Base-by-base conservation (phyloP, 2,113 vertebrate species). In the Myocastor coypus region DNA sequence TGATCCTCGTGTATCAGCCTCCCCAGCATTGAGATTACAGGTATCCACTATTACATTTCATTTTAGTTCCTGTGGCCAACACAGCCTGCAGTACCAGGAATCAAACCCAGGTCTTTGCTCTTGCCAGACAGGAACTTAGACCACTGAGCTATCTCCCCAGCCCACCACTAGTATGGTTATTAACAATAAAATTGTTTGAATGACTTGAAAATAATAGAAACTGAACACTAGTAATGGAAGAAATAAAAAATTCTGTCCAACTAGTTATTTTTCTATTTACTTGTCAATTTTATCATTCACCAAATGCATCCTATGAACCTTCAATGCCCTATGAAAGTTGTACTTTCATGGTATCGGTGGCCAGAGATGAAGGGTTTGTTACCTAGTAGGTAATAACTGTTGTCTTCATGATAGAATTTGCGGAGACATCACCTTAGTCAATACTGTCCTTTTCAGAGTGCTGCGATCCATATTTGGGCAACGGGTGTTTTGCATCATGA, bases 381-480 rank as follows among this genome's bases (percentile, higher is more conserved):
- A 86, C 78, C 34, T 34, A 14, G 37, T 28, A 30, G 81, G 26
- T 89, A 52, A 75, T 85, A 87, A 87, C 46, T 57, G 7, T 3
- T 59, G 5, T 87, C 14, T 52, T 46, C 46, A 42, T 42, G 24
- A 83, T 22, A 84, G 73, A 34, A 86, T 95, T 93, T 96, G 95
- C 93, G 24, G 40, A 75, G 68, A 55, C 20, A 52, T 89, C 66
- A 57, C 46, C 3, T 89, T 87, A 26, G 66, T 93, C 92, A 92
- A 87, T 95, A 92, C 3, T 84, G 50, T 3, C 89, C 16, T 90
- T 34, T 92, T 92, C 64, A 97, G 77, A 91, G 69, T 42, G 61
- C 9, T 81, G 11, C 83, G 71, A 94, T 95, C 89, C 92, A 90
- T 96, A 96, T 71, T 89, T 93, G 64, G 81, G 73, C 42, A 84